Evolutionary conservation across 1,140 invertebrate species (phyloP).

Genomic region (Bombyx mori): ASM3026992v2 NC_085110.1:18108001-18108500

Average conservation of each 20-base stretch:
- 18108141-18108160: too few relatives aligned
- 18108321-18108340: not conserved
- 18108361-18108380: conserved; percentile 96
- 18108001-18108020: too few relatives aligned
- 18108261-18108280: not conserved
- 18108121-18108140: too few relatives aligned
- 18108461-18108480: conserved; percentile 99
- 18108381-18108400: conserved; percentile 93
- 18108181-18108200: too few relatives aligned
- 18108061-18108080: too few relatives aligned
- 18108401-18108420: conserved; percentile 94
- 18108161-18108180: too few relatives aligned
- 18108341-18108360: conserved; percentile 22
- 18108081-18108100: too few relatives aligned
- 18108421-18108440: conserved; percentile 89
- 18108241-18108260: not conserved
- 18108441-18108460: conserved; percentile 96
- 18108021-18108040: too few relatives aligned
- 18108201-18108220: too few relatives aligned
- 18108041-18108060: too few relatives aligned
- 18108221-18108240: too few relatives aligned
- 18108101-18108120: too few relatives aligned
- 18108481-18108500: conserved; percentile 94
- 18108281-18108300: not conserved
- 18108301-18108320: not conserved